Conservation (phyloP, 2,113 vertebrate species). For the Anarrhichthys ocellatus region DNA sequence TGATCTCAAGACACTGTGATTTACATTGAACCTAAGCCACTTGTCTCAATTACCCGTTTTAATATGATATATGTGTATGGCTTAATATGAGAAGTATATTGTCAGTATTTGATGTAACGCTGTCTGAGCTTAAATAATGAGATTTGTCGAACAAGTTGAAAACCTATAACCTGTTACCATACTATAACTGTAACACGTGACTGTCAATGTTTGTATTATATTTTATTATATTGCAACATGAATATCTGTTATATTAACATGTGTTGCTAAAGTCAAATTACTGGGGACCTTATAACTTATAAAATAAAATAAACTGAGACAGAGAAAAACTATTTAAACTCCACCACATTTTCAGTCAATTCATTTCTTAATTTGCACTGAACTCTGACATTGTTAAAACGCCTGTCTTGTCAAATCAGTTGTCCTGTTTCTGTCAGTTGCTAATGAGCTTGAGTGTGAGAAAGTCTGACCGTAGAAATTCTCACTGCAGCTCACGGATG, state of each 20-base stretch:
- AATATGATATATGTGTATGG: neutral
- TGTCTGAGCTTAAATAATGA: neutral
- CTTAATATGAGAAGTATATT: neutral
- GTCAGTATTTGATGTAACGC: neutral
- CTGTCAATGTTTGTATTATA: neutral
- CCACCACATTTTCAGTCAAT: neutral
- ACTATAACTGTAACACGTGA: conserved; percentile 7
- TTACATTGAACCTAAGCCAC: neutral
- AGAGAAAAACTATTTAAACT: neutral
- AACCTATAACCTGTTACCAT: neutral
- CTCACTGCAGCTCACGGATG: conserved; percentile 78
- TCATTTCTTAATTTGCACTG: neutral
- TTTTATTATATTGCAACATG: neutral
- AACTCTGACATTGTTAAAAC: conserved; percentile 25
- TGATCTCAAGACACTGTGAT: neutral
- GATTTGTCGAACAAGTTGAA: neutral
- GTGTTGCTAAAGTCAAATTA: neutral
- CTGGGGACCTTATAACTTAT: neutral
- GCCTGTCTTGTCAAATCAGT: conserved; percentile 47
- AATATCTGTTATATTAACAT: neutral
- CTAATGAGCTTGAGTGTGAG: conserved; percentile 71
- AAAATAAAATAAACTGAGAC: neutral
- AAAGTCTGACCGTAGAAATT: conserved; percentile 72
- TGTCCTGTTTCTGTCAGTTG: conserved; percentile 47
- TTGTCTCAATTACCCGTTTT: neutral